phyloP scores from a whole-genome alignment of 2,113 vertebrate species.

The Spilogale gracilis region DNA sequence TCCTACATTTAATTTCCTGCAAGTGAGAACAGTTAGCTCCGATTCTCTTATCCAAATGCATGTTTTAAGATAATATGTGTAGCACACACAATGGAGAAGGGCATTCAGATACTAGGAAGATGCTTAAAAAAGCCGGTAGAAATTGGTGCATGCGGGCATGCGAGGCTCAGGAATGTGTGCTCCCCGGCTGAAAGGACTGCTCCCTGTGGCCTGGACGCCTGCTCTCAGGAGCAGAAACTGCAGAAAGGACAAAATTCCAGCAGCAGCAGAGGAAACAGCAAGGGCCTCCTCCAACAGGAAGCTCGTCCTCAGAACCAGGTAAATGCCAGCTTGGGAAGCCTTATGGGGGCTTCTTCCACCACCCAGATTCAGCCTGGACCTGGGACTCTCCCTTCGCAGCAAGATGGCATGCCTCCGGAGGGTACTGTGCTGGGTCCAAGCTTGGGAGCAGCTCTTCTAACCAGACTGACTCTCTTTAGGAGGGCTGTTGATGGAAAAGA shows the following conservation, averaged over 20 bases:
- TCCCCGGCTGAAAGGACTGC: not conserved
- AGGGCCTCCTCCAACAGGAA: not conserved
- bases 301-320: not conserved
- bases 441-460: not conserved
- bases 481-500: not conserved
- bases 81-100: constrained; percentile 76
- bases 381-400: not conserved
- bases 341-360: not conserved
- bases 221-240: not conserved
- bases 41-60: constrained; percentile 85
- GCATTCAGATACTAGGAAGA: constrained; percentile 46
- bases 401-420: not conserved
- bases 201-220: not conserved
- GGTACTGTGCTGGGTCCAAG: not conserved
- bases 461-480: not conserved
- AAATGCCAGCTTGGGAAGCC: not conserved
- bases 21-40: constrained; percentile 84
- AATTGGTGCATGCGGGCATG: fast-evolving
- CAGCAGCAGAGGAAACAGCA: not conserved
- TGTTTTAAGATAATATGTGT: constrained; percentile 82
- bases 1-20: constrained; percentile 87
- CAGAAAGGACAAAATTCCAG: constrained; percentile 4
- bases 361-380: too few species aligned
- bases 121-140: fast-evolving
- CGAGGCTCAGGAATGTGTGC: not conserved